Evolutionary conservation across 2,113 vertebrate genomes (phyloP), one percentile per base, ranked within the genome.

Genomic region (Bufo gargarizans): DNA sequence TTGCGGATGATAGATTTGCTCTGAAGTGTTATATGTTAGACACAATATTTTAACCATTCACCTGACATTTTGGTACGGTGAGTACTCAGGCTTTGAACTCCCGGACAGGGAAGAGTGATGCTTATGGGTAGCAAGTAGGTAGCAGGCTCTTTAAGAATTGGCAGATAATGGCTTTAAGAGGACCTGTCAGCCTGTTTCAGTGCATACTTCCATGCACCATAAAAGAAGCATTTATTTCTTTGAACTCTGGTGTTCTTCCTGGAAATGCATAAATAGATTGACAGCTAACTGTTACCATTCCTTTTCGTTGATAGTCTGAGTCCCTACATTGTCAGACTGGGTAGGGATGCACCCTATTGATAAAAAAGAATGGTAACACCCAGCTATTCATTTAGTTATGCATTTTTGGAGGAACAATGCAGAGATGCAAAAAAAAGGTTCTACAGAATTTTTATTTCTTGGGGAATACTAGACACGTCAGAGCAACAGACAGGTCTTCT

Each of bases 1-100:
- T 69, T 59, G 33, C 43, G 13, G 72, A 77, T 86, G 84, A 86
- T 86, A 63, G 82, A 84, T 84, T 33, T 67, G 47, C 47, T 55
- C 61, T 65, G 11, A 84, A 71, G 65, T 84, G 65, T 53, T 71
- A 84, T 69, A 71, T 84, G 63, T 67, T 16, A 71, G 67, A 84
- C 63, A 84, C 63, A 71, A 84, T 71, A 69, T 84, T 84, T 84
- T 84, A 84, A 84, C 63, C 47, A 84, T 84, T 84, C 63, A 53
- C 47, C 47, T 33, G 63, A 67, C 82, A 69, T 71, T 55, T 22
- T 69, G 47, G 11, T 53, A 53, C 20, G 33, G 65, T 63, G 71
- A 69, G 47, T 55, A n/a, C 49, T 53, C 5, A 69, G 22, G n/a
- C 12, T 33, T 55, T 84, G 61, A 84, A 84, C 82, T 69, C n/a